phyloP scores from a whole-genome alignment of 2,113 vertebrate species.

The Puma concolor region DNA sequence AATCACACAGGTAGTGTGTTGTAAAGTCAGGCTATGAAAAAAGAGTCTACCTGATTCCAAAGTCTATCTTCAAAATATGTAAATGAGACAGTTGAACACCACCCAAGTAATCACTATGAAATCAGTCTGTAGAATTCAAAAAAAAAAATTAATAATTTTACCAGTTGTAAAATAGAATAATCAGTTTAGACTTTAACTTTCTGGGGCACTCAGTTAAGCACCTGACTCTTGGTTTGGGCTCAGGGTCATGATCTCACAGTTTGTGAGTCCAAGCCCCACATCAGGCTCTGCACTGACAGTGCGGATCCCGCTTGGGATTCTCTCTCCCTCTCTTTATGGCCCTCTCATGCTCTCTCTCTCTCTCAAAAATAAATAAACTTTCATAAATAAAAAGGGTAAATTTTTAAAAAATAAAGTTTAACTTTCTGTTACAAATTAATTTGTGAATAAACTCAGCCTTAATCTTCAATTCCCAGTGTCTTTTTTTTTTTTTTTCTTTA shows the following conservation, averaged over 20 bases:
- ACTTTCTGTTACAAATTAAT: constrained; percentile 37
- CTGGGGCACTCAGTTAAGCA: no score
- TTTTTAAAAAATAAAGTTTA: background rate
- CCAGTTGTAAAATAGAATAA: background rate
- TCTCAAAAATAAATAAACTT: no score
- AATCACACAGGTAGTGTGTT: background rate
- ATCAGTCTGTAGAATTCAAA: background rate
- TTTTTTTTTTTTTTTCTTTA: background rate
- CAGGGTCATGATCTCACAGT: no score
- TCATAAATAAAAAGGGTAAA: no score
- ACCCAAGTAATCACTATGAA: background rate
- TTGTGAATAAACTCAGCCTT: background rate
- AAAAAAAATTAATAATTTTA: constrained; percentile 16
- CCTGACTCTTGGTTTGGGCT: no score
- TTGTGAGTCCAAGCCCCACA: no score
- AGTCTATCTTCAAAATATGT: background rate
- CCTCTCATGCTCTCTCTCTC: no score
- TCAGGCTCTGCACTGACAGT: no score
- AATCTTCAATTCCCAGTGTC: background rate
- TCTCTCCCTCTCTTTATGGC: no score
- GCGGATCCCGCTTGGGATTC: no score
- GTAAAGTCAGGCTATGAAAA: background rate
- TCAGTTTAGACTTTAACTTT: background rate
- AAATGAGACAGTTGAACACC: background rate
- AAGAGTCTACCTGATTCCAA: constrained; percentile 10